Base-by-base conservation (phyloP, 2,888 invertebrate species). In the Andrena haemorrhoa region DNA sequence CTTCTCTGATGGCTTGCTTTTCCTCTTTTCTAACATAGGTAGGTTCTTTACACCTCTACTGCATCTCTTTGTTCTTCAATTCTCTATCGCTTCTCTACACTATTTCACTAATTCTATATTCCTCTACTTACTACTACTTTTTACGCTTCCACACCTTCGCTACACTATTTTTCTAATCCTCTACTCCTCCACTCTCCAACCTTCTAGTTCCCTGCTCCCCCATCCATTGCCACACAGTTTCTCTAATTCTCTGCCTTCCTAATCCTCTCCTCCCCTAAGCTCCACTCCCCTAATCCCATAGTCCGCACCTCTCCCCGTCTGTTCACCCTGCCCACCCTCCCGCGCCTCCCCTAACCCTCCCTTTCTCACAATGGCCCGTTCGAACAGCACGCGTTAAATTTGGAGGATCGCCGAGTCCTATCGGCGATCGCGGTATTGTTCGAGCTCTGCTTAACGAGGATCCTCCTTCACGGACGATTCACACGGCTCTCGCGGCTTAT, bases 401-500 rank as follows among this genome's bases (percentile, higher is more conserved):
- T 16, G 16, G 29, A 23, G 53, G 29, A 47, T 53, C 33, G 41
- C 53, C n/a, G 75, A 69, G 20, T 51, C 26, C 23, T 63, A 66
- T 73, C 29, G 35, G 12, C 58, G 76, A 80, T 82, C 61, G 49
- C 56, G 64, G 71, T 49, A 75, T 83, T 75, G 82, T 78, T 75
- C 60, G 69, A 58, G 64, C 70, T 68, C 10, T 64, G 51, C 76
- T 73, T 82, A 84, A 83, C 79, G 76, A 79, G 77, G 75, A 79
- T 83, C 66, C 79, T 23, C 56, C 56, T 69, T 72, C 78, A 64
- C 75, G 69, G 84, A 78, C 84, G 88, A 87, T 91, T 91, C 90
- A 89, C 88, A 81, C 78, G 68, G 69, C 16, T 41, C 41, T 41
- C 66, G 63, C 78, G 75, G 83, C 76, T 90, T 91, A 90, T 89